These are phyloP conservation scores for Spodoptera frugiperda DNA, from an alignment of 1,140 invertebrate genomes.

Conservation along the genomic window DNA sequence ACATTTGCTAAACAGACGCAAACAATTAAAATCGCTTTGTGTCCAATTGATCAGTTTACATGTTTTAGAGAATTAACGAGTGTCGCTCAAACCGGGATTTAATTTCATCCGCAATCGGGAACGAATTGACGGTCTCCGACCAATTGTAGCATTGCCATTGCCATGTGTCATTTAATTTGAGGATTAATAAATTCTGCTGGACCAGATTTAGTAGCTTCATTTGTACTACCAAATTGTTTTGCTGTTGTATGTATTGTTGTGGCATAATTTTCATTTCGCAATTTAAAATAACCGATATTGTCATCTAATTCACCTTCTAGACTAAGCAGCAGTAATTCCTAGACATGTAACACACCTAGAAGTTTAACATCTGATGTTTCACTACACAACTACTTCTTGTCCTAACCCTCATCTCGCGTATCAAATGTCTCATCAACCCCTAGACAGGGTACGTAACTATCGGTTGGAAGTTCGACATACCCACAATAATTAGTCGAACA, in stretches of 20 bases:
- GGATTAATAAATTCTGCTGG: slow-evolving; percentile 1
- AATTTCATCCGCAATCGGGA: slow-evolving; percentile 9
- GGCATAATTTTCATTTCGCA: not conserved
- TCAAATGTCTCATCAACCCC: slow-evolving; percentile 8
- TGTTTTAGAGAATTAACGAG: slow-evolving; percentile 42
- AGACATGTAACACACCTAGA: no score
- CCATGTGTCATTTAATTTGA: slow-evolving; percentile 21
- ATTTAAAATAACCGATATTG: no score
- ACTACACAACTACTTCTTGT: no score
- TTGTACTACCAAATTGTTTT: not conserved
- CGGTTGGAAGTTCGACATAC: slow-evolving; percentile 15
- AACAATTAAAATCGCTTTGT: slow-evolving; percentile 34
- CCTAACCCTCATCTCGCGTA: not conserved
- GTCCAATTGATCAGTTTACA: slow-evolving; percentile 35
- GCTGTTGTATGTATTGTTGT: not conserved
- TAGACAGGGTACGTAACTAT: not conserved
- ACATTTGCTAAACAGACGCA: slow-evolving; percentile 36
- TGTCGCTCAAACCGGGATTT: slow-evolving; percentile 30
- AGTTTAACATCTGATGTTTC: no score
- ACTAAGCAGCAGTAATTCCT: no score
- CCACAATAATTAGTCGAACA: slow-evolving; percentile 38
- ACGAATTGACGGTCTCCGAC: not conserved
- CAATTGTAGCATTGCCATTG: slow-evolving; percentile 1
- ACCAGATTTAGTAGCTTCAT: slow-evolving; percentile 6
- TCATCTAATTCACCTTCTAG: no score